Conservation (phyloP, 2,113 vertebrate genomes). For the Dicaeum eximium region DNA sequence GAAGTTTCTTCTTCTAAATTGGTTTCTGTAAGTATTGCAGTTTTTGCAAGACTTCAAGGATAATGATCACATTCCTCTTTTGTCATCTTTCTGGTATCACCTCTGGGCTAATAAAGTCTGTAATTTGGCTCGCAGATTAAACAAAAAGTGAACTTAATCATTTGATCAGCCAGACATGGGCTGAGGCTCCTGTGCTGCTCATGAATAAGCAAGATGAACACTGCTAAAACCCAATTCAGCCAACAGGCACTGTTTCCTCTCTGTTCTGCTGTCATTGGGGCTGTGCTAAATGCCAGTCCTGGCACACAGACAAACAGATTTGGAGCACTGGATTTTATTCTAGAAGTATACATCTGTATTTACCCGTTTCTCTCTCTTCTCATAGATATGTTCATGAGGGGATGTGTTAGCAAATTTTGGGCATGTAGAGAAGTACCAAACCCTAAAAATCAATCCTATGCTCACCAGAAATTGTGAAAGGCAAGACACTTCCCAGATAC, state of each 20-base stretch:
- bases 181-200: not conserved
- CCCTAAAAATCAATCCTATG: not conserved
- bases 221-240: not conserved
- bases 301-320: not conserved
- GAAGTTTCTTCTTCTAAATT: not conserved
- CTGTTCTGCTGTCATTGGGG: not conserved
- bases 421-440: not conserved
- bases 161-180: not conserved
- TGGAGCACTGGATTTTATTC: not conserved
- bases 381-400: not conserved
- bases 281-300: not conserved
- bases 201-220: not conserved
- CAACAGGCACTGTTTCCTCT: rapidly evolving
- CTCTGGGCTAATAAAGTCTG: not conserved
- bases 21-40: not conserved
- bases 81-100: not conserved
- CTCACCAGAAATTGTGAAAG: not conserved
- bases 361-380: not conserved
- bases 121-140: not conserved
- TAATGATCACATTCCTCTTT: not conserved
- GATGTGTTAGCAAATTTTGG: not conserved
- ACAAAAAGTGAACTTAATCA: not conserved
- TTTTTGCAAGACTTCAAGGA: not conserved
- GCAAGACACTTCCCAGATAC: not conserved
- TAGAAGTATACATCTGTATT: not conserved